Conservation (phyloP, 1,140 invertebrate species). For the Drosophila equinoxialis region DNA sequence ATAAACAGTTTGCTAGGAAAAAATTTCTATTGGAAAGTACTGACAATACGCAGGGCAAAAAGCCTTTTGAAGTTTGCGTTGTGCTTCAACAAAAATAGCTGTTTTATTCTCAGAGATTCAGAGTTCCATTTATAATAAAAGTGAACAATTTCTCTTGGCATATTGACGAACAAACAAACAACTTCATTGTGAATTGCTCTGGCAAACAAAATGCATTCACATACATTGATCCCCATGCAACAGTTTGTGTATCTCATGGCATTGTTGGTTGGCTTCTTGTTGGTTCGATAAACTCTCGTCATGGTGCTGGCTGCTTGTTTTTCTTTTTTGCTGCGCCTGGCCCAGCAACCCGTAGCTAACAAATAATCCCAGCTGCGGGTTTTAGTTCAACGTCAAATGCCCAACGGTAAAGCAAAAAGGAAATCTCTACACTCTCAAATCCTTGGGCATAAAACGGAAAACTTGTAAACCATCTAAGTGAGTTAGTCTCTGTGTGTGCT, state of each 20-base stretch:
- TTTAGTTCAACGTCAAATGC: constrained; percentile 59
- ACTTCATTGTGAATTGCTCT: constrained; percentile 1
- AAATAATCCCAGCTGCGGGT: constrained; percentile 41
- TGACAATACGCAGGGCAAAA: too few relatives aligned
- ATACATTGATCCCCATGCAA: constrained; percentile 11
- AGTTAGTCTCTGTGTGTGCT: neutral
- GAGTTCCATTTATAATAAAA: neutral
- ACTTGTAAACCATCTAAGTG: constrained; percentile 54
- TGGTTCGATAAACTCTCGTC: constrained; percentile 29
- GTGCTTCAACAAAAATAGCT: neutral
- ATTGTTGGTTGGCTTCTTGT: constrained; percentile 19
- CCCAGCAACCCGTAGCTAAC: constrained; percentile 40
- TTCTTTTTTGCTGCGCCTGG: constrained; percentile 7
- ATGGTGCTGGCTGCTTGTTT: constrained; percentile 5
- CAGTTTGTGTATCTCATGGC: constrained; percentile 13
- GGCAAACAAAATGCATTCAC: constrained; percentile 3
- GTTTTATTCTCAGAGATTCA: neutral
- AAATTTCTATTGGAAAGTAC: too few relatives aligned
- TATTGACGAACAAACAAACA: neutral
- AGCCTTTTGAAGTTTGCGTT: neutral
- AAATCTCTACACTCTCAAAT: constrained; percentile 44
- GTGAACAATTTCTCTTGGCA: neutral
- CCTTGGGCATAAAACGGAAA: constrained; percentile 68
- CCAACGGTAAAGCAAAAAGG: constrained; percentile 61
- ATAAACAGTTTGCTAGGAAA: too few relatives aligned